Base-by-base conservation (phyloP, 2,888 invertebrate species). In the Melipona beecheii region DNA sequence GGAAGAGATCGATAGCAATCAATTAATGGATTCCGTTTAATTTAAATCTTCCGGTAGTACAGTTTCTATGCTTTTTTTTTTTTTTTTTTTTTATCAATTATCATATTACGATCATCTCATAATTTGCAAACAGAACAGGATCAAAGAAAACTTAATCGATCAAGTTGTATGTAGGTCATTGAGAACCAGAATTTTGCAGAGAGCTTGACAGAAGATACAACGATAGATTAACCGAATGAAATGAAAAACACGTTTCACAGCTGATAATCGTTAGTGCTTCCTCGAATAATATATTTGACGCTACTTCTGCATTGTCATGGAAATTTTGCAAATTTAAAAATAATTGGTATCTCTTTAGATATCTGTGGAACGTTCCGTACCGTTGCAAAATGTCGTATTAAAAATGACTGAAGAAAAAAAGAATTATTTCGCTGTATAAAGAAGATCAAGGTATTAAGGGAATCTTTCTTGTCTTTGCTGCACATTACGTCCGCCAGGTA, bases 211-310 rank as follows among this genome's bases (percentile, higher is more conserved):
- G 78, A 75, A 74, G 79, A 74, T 76, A 81, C 24, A 81, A 69
- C 75, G 79, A 89, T 86, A 84, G 86, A 89, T 89, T 89, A 83
- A 86, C 89, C 66, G 84, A 89, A 89, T 86, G 86, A 87, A 86
- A 87, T 89, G 86, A 89, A 89, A 89, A 86, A 89, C 86, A 89
- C 88, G 86, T 83, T 84, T 81, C 69, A 71, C 78, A 71, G 73
- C 68, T 68, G 64, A 56, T 43, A 71, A 54, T 81, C 79, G 87
- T 88, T 88, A 86, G 76, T 64, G 72, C 54, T 76, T 36, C 62
- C 62, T 78, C 70, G 36, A 65, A 74, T 80, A 77, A 75, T 58
- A 56, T 50, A 68, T 75, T 78, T 60, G 52, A 58, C 50, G 70
- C 76, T 36, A 36, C 27, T 62, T 79, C 69, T 70, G 54, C 11